A percentile compares a stretch with the other conserved stretches of the same genome.
phyloP scores from a whole-genome alignment of 1,140 invertebrate genomes.

The Drosophila asahinai region DNA sequence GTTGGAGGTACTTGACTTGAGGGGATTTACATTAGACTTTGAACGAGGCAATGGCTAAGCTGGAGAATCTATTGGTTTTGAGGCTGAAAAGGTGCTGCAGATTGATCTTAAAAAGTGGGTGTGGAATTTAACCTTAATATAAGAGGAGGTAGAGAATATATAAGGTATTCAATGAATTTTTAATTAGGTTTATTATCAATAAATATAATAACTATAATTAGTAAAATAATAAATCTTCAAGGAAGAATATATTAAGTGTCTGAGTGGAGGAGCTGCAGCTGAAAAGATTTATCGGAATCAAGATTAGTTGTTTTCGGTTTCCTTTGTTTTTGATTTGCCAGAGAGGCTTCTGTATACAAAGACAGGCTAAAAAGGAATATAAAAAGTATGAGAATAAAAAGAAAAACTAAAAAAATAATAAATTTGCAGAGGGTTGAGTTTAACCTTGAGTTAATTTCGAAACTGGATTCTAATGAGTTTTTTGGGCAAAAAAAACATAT shows the following conservation, averaged over 20 bases:
- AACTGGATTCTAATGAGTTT: conserved; percentile 65
- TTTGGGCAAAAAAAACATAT: conserved; percentile 11
- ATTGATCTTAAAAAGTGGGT: conserved; percentile 3
- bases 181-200: background rate
- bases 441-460: conserved; percentile 60
- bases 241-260: conserved; percentile 11
- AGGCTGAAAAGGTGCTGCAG: background rate
- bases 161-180: background rate
- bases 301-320: conserved; percentile 30
- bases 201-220: background rate
- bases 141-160: background rate
- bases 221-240: background rate
- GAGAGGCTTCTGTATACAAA: conserved; percentile 27
- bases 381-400: background rate
- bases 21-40: conserved; percentile 19
- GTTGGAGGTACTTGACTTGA: conserved; percentile 46
- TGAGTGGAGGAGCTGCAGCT: conserved; percentile 11
- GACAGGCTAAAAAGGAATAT: background rate
- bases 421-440: conserved; percentile 18
- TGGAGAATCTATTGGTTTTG: background rate
- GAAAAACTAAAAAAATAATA: conserved; percentile 11
- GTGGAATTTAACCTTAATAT: background rate
- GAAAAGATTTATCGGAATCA: conserved; percentile 47
- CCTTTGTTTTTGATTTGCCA: conserved; percentile 49
- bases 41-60: background rate